Conservation (phyloP, 64 coral and sea anemone genomes). For the Cladopsammia gracilis region DNA sequence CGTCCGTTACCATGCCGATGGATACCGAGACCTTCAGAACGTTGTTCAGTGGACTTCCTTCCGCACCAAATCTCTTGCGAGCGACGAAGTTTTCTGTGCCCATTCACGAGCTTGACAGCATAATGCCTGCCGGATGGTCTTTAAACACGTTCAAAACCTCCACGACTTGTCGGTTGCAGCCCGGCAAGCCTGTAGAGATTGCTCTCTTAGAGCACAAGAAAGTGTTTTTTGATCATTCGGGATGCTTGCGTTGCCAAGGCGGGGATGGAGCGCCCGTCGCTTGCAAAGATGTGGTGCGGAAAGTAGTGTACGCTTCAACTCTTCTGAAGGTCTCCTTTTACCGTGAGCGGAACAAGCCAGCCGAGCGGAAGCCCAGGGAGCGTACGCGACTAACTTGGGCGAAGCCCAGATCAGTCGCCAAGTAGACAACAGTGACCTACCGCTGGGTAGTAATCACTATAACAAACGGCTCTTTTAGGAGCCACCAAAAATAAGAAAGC, state of each 20-base stretch:
- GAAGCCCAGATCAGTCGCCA: conserved; percentile 24
- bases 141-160: conserved; percentile 67
- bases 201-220: conserved; percentile 42
- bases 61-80: conserved; percentile 10
- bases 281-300: conserved; percentile 35
- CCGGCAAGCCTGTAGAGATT: conserved; percentile 41
- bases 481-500: conserved; percentile 40
- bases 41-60: conserved; percentile 38
- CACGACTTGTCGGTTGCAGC: conserved; percentile 47
- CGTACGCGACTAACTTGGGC: conserved; percentile 30
- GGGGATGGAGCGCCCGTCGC: conserved; percentile 37
- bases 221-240: conserved; percentile 66
- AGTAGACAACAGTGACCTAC: neutral
- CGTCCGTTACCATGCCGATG: no score
- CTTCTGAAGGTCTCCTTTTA: conserved; percentile 61
- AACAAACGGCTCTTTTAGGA: conserved; percentile 57
- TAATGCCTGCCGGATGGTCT: conserved; percentile 65
- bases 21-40: conserved; percentile 22
- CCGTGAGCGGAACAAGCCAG: conserved; percentile 34
- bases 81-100: conserved; percentile 40
- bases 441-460: neutral
- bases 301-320: conserved; percentile 29
- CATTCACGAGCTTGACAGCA: conserved; percentile 45
- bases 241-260: conserved; percentile 44
- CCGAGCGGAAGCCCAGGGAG: conserved; percentile 4